A percentile compares a stretch with the other conserved stretches of the same genome.
Evolutionary conservation across 2,888 invertebrate species (phyloP).

Genomic region (Cancer borealis): DNA sequence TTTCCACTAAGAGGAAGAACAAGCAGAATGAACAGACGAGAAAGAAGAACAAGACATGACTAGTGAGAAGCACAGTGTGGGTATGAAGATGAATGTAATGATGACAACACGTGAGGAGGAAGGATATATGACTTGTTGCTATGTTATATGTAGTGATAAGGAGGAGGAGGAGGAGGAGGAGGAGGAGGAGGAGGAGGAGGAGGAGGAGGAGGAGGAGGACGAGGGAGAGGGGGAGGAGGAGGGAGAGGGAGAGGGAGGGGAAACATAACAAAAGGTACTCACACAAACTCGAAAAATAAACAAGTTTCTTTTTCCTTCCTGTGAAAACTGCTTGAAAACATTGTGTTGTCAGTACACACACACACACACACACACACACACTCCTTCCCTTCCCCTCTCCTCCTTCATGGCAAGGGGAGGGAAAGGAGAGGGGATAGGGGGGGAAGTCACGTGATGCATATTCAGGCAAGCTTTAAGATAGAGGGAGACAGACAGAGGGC

Average conservation of each 20-base stretch:
- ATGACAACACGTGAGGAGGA: background rate
- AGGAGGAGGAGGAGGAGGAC: background rate
- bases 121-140: background rate
- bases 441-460: background rate
- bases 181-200: background rate
- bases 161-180: background rate
- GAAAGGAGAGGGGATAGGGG: background rate
- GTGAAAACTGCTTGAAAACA: background rate
- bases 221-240: background rate
- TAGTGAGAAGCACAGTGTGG: background rate
- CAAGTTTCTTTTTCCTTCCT: slow-evolving; percentile 20
- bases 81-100: background rate
- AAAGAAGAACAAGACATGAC: background rate
- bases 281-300: background rate
- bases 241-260: background rate
- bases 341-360: slow-evolving; percentile 9
- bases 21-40: background rate
- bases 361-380: background rate
- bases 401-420: background rate
- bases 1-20: background rate
- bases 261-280: background rate
- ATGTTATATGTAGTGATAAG: background rate
- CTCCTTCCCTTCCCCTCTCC: background rate
- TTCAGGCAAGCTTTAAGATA: slow-evolving; percentile 1
- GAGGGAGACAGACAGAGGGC: slow-evolving; percentile 28